Conservation (phyloP, 2,888 invertebrate genomes). For the Acleris emargana region DNA sequence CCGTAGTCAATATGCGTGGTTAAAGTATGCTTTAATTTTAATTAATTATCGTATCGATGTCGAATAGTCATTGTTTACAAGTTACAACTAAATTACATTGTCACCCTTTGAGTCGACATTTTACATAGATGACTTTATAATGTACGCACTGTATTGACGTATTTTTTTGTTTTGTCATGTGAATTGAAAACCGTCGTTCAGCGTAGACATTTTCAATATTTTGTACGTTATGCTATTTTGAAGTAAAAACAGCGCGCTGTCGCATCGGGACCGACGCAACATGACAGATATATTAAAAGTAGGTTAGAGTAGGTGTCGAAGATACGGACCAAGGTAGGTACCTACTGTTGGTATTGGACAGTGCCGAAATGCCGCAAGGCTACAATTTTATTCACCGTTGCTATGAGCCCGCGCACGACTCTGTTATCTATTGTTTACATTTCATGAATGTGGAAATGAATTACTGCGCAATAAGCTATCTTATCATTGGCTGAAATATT, state of each 20-base stretch:
- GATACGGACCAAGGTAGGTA: conserved; percentile 12
- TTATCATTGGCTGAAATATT: conserved; percentile 44
- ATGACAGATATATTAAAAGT: conserved; percentile 7
- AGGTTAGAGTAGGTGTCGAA: conserved; percentile 27
- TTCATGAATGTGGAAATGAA: conserved; percentile 42
- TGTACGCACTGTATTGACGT: background rate
- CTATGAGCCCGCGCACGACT: conserved; percentile 21
- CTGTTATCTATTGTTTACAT: conserved; percentile 40
- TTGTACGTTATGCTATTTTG: background rate
- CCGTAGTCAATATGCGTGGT: conserved; percentile 11
- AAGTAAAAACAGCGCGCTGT: background rate
- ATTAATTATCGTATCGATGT: conserved; percentile 16
- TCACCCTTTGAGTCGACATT: background rate
- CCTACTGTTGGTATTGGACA: conserved; percentile 16
- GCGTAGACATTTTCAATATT: background rate
- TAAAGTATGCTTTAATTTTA: conserved; percentile 11
- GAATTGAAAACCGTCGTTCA: background rate
- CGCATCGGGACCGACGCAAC: too few relatives aligned
- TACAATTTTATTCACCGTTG: conserved; percentile 8
- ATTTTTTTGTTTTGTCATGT: conserved; percentile 9
- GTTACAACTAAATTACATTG: conserved; percentile 5
- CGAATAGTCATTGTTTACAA: conserved; percentile 17
- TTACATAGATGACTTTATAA: background rate
- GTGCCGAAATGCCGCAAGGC: conserved; percentile 20
- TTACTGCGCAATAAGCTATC: conserved; percentile 53